Evolutionary conservation across 1,140 invertebrate genomes (phyloP), one percentile per base, ranked within the genome.

Genomic region (Leucophenga varia): DNA sequence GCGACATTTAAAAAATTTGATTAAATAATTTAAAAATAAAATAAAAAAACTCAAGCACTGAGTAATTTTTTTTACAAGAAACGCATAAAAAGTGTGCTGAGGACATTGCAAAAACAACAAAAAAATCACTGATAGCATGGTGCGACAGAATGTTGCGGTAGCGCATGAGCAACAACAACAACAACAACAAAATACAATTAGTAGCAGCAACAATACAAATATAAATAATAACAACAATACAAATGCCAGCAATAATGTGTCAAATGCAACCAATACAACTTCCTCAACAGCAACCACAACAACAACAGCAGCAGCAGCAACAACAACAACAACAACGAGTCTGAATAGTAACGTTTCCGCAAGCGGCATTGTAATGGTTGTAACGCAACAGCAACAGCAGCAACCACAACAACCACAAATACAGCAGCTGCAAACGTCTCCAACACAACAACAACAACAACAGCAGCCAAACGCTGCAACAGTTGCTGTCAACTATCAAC

Each of bases 141-240:
- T 71, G 60, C 67, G 67, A 53, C 54, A 67, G 51, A 71, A 71
- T 64, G 67, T 64, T 59, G 57, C 57, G 19, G 63, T 35, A 30
- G 12, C 44, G 18, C 36, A 37, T 12, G 44, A 47, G 28, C 36
- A 31, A 16, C 22, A 47, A 14, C 14, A 22, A 13, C 22, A 16
- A 12, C 35, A 39, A 14, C 21, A 55, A 49, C 61, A 61, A 49
- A 61, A 70, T 28, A 63, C 28, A 32, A 57, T 35, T 49, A 55
- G 39, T 50, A 20, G 16, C 19, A 10, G 3, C 30, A 38, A 40
- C 42, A 45, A 32, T 39, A 47, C 13, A 9, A 43, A 19, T 25
- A 49, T 12, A 10, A 42, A 21, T 34, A 22, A 9, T 19, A 49
- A 12, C 45, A 53, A 35, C 55, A 58, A 34, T 36, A 57, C 8